These are phyloP conservation scores for Uropetala carovei DNA, from an alignment of 2,888 invertebrate genomes.

Conservation along the genomic window DNA sequence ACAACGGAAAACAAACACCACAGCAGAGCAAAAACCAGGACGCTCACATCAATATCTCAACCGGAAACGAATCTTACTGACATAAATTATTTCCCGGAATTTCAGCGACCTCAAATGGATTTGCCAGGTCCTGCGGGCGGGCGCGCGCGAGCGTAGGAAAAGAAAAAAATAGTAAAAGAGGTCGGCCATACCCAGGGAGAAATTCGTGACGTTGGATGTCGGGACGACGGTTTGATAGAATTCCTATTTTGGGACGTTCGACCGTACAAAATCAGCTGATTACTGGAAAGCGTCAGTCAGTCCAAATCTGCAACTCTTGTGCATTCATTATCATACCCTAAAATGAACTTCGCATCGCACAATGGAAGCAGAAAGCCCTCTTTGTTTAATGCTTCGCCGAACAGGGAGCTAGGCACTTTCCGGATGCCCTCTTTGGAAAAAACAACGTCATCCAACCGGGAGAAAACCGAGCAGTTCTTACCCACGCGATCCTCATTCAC, in stretches of 20 bases:
- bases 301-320: background rate
- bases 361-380: background rate
- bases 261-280: conserved; percentile 7
- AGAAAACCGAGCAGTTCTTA: too few relatives aligned
- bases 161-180: background rate
- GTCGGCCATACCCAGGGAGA: background rate
- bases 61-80: background rate
- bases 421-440: background rate
- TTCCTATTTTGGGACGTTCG: background rate
- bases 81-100: background rate
- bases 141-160: background rate
- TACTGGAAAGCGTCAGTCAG: background rate
- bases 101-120: background rate
- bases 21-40: background rate
- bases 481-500: too few relatives aligned
- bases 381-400: background rate
- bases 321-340: background rate
- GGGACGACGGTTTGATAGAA: background rate
- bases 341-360: background rate
- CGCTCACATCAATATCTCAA: background rate
- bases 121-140: background rate
- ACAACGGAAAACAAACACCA: background rate
- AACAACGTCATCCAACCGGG: background rate
- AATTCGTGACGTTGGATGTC: background rate
- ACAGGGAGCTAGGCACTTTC: background rate